Evolutionary conservation across 2,888 invertebrate genomes (phyloP).

Genomic region (Phasia obesa): DNA sequence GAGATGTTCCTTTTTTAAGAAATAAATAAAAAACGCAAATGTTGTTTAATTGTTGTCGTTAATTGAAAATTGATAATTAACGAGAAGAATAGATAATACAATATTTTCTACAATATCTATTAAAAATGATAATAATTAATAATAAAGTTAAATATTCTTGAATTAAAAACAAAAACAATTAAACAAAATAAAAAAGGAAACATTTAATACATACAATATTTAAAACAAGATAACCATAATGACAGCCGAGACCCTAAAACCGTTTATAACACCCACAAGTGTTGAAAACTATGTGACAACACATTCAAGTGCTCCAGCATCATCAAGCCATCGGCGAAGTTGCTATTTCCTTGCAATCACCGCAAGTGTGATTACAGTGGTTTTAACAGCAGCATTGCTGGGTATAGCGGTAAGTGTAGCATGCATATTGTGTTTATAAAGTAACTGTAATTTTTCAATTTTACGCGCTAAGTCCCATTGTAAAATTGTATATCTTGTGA

Average conservation of each 20-base stretch:
- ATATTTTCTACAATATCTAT: no score
- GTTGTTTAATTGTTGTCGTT: no score
- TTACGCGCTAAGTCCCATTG: no score
- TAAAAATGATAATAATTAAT: no score
- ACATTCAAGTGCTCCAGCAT: slow-evolving; percentile 72
- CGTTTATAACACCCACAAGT: slow-evolving; percentile 80
- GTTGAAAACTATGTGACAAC: slow-evolving; percentile 77
- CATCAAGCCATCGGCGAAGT: slow-evolving; percentile 71
- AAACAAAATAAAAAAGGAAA: not conserved
- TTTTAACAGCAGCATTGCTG: slow-evolving; percentile 76
- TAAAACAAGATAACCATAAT: slow-evolving; percentile 72
- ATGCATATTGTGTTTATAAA: no score
- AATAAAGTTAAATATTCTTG: not conserved
- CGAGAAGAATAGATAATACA: not conserved
- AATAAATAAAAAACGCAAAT: not conserved
- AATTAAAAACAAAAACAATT: slow-evolving; percentile 13
- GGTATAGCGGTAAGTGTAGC: slow-evolving; percentile 78
- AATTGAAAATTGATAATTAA: slow-evolving; percentile 45
- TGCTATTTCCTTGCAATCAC: slow-evolving; percentile 75
- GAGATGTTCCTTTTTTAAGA: slow-evolving; percentile 41
- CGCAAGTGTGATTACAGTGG: slow-evolving; percentile 75
- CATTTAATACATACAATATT: slow-evolving; percentile 12
- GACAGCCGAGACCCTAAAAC: slow-evolving; percentile 82
- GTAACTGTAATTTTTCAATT: no score
- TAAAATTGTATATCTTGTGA: no score